Conservation (phyloP, 1,140 invertebrate species). For the Atta texana region DNA sequence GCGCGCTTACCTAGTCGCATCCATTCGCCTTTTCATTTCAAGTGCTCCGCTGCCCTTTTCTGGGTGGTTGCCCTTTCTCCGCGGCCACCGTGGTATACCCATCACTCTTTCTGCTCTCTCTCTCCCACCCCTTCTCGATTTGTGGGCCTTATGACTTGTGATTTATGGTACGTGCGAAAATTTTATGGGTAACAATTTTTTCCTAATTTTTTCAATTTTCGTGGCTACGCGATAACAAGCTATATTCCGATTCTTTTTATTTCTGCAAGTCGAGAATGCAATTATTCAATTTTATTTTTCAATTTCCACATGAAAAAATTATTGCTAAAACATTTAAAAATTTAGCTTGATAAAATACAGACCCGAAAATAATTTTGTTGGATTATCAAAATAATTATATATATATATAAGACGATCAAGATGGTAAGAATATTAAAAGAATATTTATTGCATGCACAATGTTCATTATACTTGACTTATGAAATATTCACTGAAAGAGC, state of each 20-base stretch:
- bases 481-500: too few relatives aligned
- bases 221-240: neutral
- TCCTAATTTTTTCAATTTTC: neutral
- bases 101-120: slow-evolving; percentile 74
- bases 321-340: too few relatives aligned
- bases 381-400: too few relatives aligned
- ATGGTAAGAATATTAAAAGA: too few relatives aligned
- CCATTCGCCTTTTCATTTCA: slow-evolving; percentile 84
- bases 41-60: slow-evolving; percentile 81
- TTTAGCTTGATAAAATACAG: too few relatives aligned
- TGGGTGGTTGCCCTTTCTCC: slow-evolving; percentile 81
- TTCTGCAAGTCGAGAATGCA: neutral
- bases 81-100: slow-evolving; percentile 69
- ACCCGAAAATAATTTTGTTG: too few relatives aligned
- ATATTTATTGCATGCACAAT: too few relatives aligned
- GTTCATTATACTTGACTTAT: too few relatives aligned
- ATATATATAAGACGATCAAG: too few relatives aligned
- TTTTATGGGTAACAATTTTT: slow-evolving; percentile 72
- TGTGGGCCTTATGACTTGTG: slow-evolving; percentile 63
- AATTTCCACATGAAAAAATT: neutral
- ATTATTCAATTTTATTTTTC: neutral
- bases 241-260: slow-evolving; percentile 2
- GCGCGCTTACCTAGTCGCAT: slow-evolving; percentile 84
- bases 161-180: slow-evolving; percentile 82
- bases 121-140: neutral